Evolutionary conservation across 1,140 invertebrate species (phyloP), one percentile per base, ranked within the genome.

Genomic region (Pinna nobilis): DNA sequence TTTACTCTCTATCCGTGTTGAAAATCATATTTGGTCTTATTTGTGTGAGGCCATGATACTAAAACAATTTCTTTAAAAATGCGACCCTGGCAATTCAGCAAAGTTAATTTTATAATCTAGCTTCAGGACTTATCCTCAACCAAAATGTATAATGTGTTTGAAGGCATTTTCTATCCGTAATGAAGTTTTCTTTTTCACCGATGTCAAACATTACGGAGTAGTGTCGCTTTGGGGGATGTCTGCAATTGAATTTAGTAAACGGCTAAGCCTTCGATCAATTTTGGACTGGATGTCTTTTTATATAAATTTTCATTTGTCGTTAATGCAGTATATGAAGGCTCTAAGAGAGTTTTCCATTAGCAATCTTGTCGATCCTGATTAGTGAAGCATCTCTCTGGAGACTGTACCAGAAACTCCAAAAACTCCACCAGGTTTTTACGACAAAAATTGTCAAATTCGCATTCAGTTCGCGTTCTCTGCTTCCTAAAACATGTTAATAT

Each of bases 321-420:
- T 81, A 81, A 75, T 75, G 73, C 74, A 33, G 74, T 33, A 69
- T 70, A 65, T 47, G 50, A 44, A 55, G 13, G 61, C 60, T 44
- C 32, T 61, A 63, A 81, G 78, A 82, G 80, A 82, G 69, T 69
- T 39, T 69, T 78, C 79, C 79, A 86, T 86, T 86, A 86, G 79
- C 77, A 70, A 76, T 77, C 78, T 77, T 82, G 84, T 84, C 84
- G 74, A 77, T 79, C 80, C 78, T 81, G 69, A 82, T 83, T 81
- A 83, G 51, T 33, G 55, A 25, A 30, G 28, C 51, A n/a, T 23
- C 33, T 76, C 78, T 72, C 78, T 59, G 13, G 78, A 76, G 78
- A 75, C 44, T 41, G 33, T 55, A 25, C 23, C 49, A 49, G 28
- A 70, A 70, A 57, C 55, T 44, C 39, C 39, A 57, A 30, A 57